Conservation (phyloP, 2,888 invertebrate species). For the Pollenia angustigena region DNA sequence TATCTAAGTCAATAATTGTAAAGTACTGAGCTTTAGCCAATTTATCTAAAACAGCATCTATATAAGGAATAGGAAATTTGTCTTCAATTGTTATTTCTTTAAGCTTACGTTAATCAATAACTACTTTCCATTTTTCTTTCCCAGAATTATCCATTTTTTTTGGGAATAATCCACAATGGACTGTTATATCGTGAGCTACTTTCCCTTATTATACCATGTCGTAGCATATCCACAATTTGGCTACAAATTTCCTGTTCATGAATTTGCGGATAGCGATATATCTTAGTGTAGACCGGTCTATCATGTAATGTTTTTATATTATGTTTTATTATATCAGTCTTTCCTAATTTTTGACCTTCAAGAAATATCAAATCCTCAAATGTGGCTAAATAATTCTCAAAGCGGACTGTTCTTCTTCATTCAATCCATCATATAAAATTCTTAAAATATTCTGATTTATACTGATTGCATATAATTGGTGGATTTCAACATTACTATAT, state of each 20-base stretch:
- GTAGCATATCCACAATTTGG: constrained; percentile 2
- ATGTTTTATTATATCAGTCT: constrained; percentile 23
- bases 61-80: neutral
- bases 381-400: constrained; percentile 2
- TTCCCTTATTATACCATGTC: neutral
- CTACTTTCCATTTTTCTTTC: neutral
- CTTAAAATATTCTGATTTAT: neutral
- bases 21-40: constrained; percentile 10
- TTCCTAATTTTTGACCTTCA: constrained; percentile 30
- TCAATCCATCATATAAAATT: constrained; percentile 21
- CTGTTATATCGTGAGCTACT: constrained; percentile 6
- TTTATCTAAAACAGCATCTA: neutral
- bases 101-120: neutral
- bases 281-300: too few species aligned
- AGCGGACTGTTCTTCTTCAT: constrained; percentile 1
- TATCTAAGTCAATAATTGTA: neutral
- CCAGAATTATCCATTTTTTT: constrained; percentile 18
- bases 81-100: neutral
- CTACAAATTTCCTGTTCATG: neutral
- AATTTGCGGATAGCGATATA: too few species aligned
- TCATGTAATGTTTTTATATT: neutral
- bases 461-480: constrained; percentile 3
- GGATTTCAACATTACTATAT: neutral
- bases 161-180: constrained; percentile 13
- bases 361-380: constrained; percentile 18